Evolutionary conservation across 2,797 vertebrate genomes (phyloP).

Genomic region (Argya squamiceps): DNA sequence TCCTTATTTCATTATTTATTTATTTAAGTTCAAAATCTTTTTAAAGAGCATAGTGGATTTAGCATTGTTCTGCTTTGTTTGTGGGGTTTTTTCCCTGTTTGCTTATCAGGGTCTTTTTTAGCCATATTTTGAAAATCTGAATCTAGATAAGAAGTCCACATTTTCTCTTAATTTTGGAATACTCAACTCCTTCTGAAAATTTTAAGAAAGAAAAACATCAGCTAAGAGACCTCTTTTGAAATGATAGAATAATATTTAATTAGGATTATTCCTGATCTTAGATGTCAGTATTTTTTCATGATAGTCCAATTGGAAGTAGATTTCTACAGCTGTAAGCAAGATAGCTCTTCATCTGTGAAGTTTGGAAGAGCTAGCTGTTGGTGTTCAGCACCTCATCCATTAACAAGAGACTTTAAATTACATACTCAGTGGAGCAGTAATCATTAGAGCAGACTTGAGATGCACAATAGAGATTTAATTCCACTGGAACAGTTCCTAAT

Average conservation of each 20-base stretch:
- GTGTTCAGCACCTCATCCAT: conserved; percentile 33
- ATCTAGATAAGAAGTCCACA: not conserved
- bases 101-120: not conserved
- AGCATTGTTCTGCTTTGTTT: not conserved
- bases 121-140: not conserved
- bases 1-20: not conserved
- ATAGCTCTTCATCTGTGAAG: not conserved
- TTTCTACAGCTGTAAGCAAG: conserved; percentile 18
- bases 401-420: conserved; percentile 55
- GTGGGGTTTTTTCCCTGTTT: fast-evolving
- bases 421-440: conserved; percentile 43
- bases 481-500: conserved; percentile 55
- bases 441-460: conserved; percentile 42
- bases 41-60: not conserved
- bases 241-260: not conserved
- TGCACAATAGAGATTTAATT: conserved; percentile 61
- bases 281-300: conserved; percentile 46
- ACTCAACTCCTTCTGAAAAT: not conserved
- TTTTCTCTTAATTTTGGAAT: not conserved
- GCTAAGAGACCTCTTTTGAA: not conserved
- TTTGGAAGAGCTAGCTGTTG: conserved; percentile 1
- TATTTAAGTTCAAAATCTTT: not conserved
- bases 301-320: not conserved
- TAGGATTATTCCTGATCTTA: conserved; percentile 20
- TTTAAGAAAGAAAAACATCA: not conserved